Conservation (phyloP, 2,797 vertebrate genomes). For the Tadarida brasiliensis region DNA sequence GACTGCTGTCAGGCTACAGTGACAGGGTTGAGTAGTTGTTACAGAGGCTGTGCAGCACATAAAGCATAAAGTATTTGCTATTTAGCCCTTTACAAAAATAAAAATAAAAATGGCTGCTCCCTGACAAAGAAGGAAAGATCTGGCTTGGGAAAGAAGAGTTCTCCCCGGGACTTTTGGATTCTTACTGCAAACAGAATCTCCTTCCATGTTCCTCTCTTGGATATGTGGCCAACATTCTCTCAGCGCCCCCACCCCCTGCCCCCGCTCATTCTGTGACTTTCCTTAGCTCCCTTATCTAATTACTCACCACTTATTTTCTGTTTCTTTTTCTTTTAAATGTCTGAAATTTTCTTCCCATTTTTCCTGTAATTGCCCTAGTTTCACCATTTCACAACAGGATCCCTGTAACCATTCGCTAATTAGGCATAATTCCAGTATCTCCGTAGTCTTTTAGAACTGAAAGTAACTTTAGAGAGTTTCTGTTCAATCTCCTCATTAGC, state of each 20-base stretch:
- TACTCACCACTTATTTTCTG: neutral
- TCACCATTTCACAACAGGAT: neutral
- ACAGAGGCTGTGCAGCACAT: neutral
- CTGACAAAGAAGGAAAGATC: neutral
- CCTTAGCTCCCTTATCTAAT: neutral
- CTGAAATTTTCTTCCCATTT: conserved; percentile 18
- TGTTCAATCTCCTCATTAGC: neutral
- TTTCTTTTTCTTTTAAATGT: conserved; percentile 23
- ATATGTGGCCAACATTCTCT: neutral
- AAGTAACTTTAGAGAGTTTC: conserved; percentile 49
- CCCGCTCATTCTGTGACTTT: neutral
- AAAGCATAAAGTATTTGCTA: neutral
- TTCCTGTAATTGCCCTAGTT: neutral
- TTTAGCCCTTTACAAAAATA: neutral
- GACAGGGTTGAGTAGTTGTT: neutral
- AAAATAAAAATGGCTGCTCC: neutral
- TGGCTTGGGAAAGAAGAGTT: neutral
- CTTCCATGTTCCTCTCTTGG: neutral
- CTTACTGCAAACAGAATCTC: neutral
- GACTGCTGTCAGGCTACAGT: neutral
- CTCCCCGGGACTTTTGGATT: neutral
- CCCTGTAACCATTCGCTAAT: neutral
- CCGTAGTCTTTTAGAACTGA: conserved; percentile 21
- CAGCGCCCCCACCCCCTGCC: accelerated
- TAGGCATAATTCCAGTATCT: neutral